Conservation (phyloP, 1,140 invertebrate genomes). For the Lethrus apterus region DNA sequence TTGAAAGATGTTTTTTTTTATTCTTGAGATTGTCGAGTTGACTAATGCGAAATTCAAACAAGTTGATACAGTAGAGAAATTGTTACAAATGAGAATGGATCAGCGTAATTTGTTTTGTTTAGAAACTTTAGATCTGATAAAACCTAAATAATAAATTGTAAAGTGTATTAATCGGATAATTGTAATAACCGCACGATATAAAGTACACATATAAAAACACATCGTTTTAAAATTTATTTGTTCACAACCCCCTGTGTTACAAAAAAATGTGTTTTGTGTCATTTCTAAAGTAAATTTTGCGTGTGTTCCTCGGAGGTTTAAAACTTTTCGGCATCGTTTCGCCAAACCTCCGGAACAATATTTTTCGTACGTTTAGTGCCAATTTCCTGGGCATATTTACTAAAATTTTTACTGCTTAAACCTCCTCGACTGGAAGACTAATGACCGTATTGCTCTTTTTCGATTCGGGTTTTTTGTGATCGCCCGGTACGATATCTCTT, state of each 20-base stretch:
- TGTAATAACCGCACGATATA: too few species aligned
- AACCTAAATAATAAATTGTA: too few species aligned
- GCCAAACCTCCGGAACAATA: not conserved
- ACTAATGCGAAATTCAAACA: too few species aligned
- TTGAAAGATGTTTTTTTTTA: too few species aligned
- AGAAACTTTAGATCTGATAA: too few species aligned
- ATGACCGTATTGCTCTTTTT: conserved; percentile 36
- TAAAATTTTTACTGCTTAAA: conserved; percentile 16
- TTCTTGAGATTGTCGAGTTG: too few species aligned
- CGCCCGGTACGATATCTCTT: conserved; percentile 29
- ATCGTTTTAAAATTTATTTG: conserved; percentile 10
- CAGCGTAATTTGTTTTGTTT: too few species aligned
- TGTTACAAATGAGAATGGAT: too few species aligned
- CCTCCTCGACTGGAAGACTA: conserved; percentile 13
- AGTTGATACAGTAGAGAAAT: too few species aligned
- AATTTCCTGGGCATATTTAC: conserved; percentile 15
- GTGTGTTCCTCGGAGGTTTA: not conserved
- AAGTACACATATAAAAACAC: too few species aligned
- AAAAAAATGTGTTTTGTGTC: too few species aligned
- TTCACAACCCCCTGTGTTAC: conserved; percentile 7
- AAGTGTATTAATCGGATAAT: too few species aligned
- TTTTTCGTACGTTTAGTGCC: conserved; percentile 1
- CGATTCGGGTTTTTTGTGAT: conserved; percentile 36
- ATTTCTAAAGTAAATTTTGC: not conserved
- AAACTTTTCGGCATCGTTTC: not conserved